These are phyloP conservation scores for Perca schrenkii DNA, from an alignment of 2,113 vertebrate species.

Conservation along the genomic window DNA sequence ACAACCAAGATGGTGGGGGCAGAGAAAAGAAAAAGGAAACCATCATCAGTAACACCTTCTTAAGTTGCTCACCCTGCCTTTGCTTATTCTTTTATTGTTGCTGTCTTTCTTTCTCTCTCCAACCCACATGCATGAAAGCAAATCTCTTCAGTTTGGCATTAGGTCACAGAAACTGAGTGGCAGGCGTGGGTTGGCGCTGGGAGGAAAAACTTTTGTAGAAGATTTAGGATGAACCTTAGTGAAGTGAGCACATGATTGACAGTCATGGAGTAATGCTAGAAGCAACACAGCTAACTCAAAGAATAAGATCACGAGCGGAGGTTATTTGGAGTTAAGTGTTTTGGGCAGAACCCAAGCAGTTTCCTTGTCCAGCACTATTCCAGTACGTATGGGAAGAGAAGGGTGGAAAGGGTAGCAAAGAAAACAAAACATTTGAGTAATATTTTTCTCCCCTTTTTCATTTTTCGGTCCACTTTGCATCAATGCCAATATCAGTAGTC, in stretches of 20 bases:
- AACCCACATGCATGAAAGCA: conserved; percentile 53
- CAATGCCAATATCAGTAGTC: conserved; percentile 77
- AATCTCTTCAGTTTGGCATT: conserved; percentile 54
- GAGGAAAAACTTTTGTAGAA: conserved; percentile 67
- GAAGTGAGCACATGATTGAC: conserved; percentile 65
- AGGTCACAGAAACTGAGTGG: conserved; percentile 56
- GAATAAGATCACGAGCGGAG: conserved; percentile 53
- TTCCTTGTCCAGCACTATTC: conserved; percentile 37
- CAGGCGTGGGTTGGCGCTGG: conserved; percentile 38
- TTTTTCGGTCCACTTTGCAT: conserved; percentile 67
- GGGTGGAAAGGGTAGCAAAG: conserved; percentile 58
- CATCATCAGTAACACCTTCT: conserved; percentile 36
- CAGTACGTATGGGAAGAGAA: conserved; percentile 34
- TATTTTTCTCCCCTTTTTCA: conserved; percentile 69
- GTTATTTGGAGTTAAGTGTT: conserved; percentile 64
- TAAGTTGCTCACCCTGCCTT: conserved; percentile 18
- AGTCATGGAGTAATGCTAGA: conserved; percentile 62
- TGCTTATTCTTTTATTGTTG: background rate
- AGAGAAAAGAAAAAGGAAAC: conserved; percentile 35
- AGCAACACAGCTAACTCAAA: conserved; percentile 53
- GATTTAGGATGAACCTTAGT: conserved; percentile 51
- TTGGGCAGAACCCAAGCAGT: conserved; percentile 15
- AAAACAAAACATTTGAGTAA: conserved; percentile 50
- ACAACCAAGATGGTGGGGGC: conserved; percentile 18
- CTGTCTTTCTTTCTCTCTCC: conserved; percentile 24